These are phyloP conservation scores for Protonibea diacanthus DNA, from an alignment of 2,797 vertebrate species.

Conservation along the genomic window DNA sequence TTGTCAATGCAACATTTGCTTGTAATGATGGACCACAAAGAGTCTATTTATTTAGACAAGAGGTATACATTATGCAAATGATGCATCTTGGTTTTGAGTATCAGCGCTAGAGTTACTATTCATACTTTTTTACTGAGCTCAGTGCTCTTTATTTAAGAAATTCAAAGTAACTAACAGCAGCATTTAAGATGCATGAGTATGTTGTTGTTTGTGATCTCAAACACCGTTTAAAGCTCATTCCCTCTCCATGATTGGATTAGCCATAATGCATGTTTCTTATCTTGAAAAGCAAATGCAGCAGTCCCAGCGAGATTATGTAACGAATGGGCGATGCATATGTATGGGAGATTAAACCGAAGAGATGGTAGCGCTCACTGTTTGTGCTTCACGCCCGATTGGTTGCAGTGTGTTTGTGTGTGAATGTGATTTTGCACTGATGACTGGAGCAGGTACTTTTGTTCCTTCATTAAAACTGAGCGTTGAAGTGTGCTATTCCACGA, in stretches of 20 bases:
- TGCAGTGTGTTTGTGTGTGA: constrained; percentile 39
- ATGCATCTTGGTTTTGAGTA: neutral
- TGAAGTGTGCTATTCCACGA: constrained; percentile 55
- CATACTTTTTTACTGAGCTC: neutral
- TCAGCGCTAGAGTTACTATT: neutral
- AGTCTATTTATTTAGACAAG: constrained; percentile 23
- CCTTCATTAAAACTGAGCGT: constrained; percentile 59
- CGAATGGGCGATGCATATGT: constrained; percentile 62
- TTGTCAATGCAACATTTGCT: constrained; percentile 25
- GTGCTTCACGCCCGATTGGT: constrained; percentile 48
- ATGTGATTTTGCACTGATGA: constrained; percentile 23
- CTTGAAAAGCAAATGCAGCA: constrained; percentile 49
- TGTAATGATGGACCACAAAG: constrained; percentile 31
- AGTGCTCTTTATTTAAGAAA: neutral
- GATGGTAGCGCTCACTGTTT: constrained; percentile 43
- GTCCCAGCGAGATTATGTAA: constrained; percentile 66
- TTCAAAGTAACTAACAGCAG: neutral
- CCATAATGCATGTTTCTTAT: constrained; percentile 41
- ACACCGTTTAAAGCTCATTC: constrained; percentile 15
- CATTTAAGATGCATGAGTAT: neutral
- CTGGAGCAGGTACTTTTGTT: constrained; percentile 49
- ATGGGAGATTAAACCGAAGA: constrained; percentile 52
- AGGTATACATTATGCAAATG: constrained; percentile 18
- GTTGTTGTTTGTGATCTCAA: constrained; percentile 3
- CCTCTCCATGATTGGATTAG: constrained; percentile 38